phyloP scores from a whole-genome alignment of 2,113 vertebrate species.

The Tangachromis dhanisi region DNA sequence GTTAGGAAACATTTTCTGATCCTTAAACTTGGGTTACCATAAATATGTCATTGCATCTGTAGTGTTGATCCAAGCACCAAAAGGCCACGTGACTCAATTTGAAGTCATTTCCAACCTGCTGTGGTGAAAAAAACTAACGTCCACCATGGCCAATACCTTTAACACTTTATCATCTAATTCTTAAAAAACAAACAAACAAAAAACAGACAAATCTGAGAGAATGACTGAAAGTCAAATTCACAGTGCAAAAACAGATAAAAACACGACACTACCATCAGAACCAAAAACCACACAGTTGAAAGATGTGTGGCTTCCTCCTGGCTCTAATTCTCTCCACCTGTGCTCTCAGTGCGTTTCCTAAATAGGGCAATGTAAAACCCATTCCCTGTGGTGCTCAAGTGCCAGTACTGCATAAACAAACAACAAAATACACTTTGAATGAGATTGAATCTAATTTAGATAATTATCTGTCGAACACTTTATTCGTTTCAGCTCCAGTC shows the following conservation, averaged over 20 bases:
- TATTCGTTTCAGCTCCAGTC: background rate
- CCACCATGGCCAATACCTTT: background rate
- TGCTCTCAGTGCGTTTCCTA: background rate
- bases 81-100: background rate
- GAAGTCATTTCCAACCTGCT: background rate
- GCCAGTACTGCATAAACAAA: background rate
- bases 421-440: background rate
- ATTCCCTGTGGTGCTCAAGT: fast-evolving
- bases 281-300: background rate
- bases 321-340: background rate
- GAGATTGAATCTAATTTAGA: background rate
- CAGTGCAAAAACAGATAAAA: background rate
- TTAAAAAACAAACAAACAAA: background rate
- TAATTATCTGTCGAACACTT: background rate
- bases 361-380: background rate
- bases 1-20: background rate
- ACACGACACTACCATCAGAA: background rate
- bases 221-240: background rate
- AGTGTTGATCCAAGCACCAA: background rate
- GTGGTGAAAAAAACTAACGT: background rate
- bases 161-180: background rate
- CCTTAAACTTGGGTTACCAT: background rate
- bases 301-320: background rate
- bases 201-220: background rate
- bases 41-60: background rate